Evolutionary conservation across 2,113 vertebrate genomes (phyloP).

Genomic region (Naja naja): DNA sequence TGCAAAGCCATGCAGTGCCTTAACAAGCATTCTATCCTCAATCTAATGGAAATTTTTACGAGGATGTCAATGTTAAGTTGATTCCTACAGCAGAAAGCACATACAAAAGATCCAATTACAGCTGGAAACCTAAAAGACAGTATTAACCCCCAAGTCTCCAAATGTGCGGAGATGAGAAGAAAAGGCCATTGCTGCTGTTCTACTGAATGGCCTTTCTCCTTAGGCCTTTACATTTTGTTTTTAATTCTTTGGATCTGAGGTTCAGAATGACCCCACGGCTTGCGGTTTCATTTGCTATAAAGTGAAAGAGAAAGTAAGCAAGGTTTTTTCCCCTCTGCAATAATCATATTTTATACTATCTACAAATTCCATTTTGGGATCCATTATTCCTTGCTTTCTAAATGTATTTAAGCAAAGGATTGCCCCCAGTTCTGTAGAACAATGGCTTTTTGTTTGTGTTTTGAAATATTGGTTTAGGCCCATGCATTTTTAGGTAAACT

Average conservation of each 20-base stretch:
- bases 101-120: slow-evolving; percentile 73
- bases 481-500: background rate
- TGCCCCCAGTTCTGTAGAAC: background rate
- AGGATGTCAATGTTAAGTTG: slow-evolving; percentile 75
- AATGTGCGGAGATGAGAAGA: slow-evolving; percentile 31
- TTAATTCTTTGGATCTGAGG: slow-evolving; percentile 11
- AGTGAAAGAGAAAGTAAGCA: slow-evolving; percentile 4
- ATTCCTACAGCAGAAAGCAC: slow-evolving; percentile 71
- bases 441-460: background rate
- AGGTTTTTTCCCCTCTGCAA: background rate
- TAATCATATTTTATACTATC: background rate
- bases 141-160: slow-evolving; percentile 65
- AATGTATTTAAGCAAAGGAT: background rate
- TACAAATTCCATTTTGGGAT: background rate
- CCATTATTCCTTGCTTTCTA: background rate
- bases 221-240: slow-evolving; percentile 21
- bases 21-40: slow-evolving; percentile 67
- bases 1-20: slow-evolving; percentile 71
- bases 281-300: slow-evolving; percentile 12
- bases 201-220: slow-evolving; percentile 19
- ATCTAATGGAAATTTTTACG: slow-evolving; percentile 77
- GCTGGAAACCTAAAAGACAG: slow-evolving; percentile 62
- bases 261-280: slow-evolving; percentile 6
- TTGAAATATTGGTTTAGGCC: background rate
- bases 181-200: slow-evolving; percentile 31